Conservation (phyloP, 2,797 vertebrate genomes). For the Trachops cirrhosus region DNA sequence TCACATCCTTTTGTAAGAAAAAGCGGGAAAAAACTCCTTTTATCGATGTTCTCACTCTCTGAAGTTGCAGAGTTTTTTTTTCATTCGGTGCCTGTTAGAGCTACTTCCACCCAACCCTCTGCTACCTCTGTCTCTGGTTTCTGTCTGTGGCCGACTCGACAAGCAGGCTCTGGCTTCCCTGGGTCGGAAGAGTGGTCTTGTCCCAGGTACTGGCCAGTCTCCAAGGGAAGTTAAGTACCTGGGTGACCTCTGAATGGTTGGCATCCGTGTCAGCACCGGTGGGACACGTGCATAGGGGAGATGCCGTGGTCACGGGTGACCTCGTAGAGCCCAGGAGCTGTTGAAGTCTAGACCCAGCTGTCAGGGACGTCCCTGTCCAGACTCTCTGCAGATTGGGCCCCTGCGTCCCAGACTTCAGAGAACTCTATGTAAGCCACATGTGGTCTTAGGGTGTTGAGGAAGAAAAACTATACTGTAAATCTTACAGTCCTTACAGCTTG, state of each 20-base stretch:
- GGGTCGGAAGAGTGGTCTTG: neutral
- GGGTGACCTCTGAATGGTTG: neutral
- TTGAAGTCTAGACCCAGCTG: neutral
- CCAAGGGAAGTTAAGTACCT: neutral
- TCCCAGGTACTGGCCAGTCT: neutral
- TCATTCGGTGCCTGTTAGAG: neutral
- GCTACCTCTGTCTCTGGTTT: neutral
- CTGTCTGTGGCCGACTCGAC: neutral
- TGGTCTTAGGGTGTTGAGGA: neutral
- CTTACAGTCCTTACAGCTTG: neutral
- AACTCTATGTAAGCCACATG: neutral
- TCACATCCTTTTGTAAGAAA: neutral
- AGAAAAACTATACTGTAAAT: neutral
- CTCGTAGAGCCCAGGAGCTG: neutral
- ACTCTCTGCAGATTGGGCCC: neutral
- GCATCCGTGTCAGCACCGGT: neutral
- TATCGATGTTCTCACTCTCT: neutral
- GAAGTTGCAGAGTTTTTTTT: neutral
- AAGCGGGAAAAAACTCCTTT: neutral
- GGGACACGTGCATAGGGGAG: fast-evolving
- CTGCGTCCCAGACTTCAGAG: neutral
- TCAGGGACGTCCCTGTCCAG: fast-evolving
- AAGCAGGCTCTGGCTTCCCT: neutral
- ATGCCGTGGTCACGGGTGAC: neutral
- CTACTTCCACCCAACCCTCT: neutral